phyloP scores from a whole-genome alignment of 2,888 invertebrate genomes.

The Acholoe squamosa region DNA sequence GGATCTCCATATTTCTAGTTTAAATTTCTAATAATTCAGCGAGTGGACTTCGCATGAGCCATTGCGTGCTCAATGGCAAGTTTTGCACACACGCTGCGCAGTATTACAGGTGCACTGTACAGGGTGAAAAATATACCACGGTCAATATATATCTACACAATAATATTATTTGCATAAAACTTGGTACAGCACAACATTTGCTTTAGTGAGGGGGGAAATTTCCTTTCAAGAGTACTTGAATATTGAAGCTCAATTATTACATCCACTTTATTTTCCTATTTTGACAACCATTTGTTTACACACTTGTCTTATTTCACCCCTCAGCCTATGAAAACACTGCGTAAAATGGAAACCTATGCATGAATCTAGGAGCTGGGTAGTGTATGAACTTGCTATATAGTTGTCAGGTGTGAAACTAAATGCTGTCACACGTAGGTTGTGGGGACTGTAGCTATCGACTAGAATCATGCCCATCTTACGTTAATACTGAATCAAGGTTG shows the following conservation, averaged over 20 bases:
- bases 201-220: not conserved
- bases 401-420: not conserved
- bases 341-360: not conserved
- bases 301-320: too few species aligned
- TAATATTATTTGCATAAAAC: constrained; percentile 43
- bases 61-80: constrained; percentile 4
- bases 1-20: not conserved
- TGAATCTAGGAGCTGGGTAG: not conserved
- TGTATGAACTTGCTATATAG: not conserved
- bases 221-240: too few species aligned
- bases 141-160: constrained; percentile 27
- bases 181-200: constrained; percentile 43
- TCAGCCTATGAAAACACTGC: not conserved
- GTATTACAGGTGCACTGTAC: constrained; percentile 39
- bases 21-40: not conserved
- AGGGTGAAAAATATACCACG: constrained; percentile 28
- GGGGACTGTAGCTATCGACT: constrained; percentile 41
- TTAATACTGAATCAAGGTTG: constrained; percentile 34
- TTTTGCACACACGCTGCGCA: not conserved
- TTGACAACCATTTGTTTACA: too few species aligned
- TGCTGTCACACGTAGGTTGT: constrained; percentile 7
- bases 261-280: too few species aligned
- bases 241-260: too few species aligned
- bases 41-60: not conserved
- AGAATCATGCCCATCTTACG: constrained; percentile 4